Percentiles rank a stretch among this genome's conserved stretches.
Evolutionary conservation across 2,797 vertebrate species (phyloP).

Genomic region (Acrossocheilus wenchowensis): DNA sequence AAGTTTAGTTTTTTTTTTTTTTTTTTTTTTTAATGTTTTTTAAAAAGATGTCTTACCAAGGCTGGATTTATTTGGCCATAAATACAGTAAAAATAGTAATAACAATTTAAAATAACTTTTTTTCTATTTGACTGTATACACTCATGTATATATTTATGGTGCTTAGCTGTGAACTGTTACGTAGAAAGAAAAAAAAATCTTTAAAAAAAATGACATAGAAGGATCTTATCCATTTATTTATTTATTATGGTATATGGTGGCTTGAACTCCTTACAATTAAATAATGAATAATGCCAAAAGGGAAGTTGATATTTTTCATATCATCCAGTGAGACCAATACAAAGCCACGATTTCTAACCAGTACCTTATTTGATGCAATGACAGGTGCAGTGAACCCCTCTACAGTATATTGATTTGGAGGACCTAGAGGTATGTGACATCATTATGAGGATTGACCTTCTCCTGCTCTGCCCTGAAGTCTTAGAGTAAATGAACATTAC

Average conservation of each 20-base stretch:
- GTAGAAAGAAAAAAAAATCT: too few species aligned
- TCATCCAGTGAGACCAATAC: conserved; percentile 73
- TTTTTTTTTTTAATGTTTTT: background rate
- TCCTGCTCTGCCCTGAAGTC: conserved; percentile 80
- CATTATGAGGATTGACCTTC: conserved; percentile 82
- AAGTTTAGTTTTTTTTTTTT: background rate
- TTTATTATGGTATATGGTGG: conserved; percentile 18
- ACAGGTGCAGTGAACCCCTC: conserved; percentile 73
- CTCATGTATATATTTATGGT: background rate
- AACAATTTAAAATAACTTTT: background rate
- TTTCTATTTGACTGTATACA: background rate
- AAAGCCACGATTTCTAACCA: conserved; percentile 66
- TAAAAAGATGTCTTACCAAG: background rate
- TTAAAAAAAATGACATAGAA: background rate
- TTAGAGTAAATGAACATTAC: conserved; percentile 56
- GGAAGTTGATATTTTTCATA: conserved; percentile 72
- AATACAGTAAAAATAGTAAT: background rate
- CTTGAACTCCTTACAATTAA: conserved; percentile 59
- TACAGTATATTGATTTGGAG: conserved; percentile 77
- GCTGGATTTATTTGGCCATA: background rate
- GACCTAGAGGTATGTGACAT: conserved; percentile 83
- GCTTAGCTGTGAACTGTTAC: background rate
- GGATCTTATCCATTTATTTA: conserved; percentile 3
- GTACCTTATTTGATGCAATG: conserved; percentile 76
- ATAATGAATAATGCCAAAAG: conserved; percentile 73